phyloP scores from a whole-genome alignment of 2,113 vertebrate species.

The Calyptomena viridis region DNA sequence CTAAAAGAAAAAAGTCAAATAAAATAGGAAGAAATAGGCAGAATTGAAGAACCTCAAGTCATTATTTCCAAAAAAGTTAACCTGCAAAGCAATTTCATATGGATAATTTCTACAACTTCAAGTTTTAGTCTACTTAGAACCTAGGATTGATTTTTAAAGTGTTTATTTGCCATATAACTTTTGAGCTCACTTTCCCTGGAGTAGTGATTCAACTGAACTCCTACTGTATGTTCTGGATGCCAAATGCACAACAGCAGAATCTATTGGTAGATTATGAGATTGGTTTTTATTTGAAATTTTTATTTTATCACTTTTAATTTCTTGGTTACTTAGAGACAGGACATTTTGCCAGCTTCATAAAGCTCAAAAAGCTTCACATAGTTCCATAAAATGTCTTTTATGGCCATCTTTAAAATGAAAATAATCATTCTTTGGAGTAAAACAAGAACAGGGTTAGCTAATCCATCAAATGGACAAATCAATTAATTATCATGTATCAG shows the following conservation, averaged over 20 bases:
- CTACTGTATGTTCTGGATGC: not conserved
- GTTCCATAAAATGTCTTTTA: not conserved
- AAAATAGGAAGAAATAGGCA: not conserved
- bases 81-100: not conserved
- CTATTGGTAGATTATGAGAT: not conserved
- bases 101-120: not conserved
- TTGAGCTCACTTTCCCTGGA: not conserved
- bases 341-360: not conserved
- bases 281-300: not conserved
- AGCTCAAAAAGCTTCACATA: not conserved
- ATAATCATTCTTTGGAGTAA: not conserved
- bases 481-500: not conserved
- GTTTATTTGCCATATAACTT: not conserved
- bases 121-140: not conserved
- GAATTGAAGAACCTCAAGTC: not conserved
- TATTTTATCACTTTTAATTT: not conserved
- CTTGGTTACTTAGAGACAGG: not conserved
- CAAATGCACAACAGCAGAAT: not conserved
- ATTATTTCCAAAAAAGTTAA: not conserved
- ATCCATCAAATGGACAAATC: not conserved
- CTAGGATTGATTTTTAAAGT: not conserved
- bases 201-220: not conserved
- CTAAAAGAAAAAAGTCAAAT: not conserved
- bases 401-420: not conserved
- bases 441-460: not conserved